phyloP scores from a whole-genome alignment of 1,140 invertebrate species.

The Drosophila ohnishii region DNA sequence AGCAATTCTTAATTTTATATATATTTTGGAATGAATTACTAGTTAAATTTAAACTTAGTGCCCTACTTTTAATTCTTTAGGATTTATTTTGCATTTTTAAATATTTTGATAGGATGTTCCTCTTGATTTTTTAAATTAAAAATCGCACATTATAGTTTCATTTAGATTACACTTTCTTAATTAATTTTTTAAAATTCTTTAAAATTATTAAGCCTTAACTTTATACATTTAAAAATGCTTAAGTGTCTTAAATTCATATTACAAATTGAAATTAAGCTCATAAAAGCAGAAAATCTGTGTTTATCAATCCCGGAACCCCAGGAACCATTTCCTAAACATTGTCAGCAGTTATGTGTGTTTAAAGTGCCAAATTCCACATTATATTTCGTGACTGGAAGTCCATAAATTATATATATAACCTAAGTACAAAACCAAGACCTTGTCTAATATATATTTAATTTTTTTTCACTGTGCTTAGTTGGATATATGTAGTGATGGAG shows the following conservation, averaged over 20 bases:
- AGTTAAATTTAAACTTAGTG: too few species aligned
- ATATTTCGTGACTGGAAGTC: slow-evolving; percentile 3
- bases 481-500: not conserved
- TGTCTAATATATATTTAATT: slow-evolving; percentile 9
- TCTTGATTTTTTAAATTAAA: too few species aligned
- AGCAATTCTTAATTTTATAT: too few species aligned
- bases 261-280: not conserved
- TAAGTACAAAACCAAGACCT: slow-evolving; percentile 1
- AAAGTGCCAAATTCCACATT: not conserved
- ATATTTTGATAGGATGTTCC: not conserved
- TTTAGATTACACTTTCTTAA: not conserved
- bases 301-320: not conserved
- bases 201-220: not conserved
- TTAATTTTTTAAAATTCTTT: not conserved
- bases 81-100: not conserved
- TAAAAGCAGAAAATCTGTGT: not conserved
- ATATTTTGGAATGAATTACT: too few species aligned
- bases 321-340: not conserved
- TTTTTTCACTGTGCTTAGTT: slow-evolving; percentile 3
- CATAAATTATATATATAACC: not conserved
- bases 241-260: not conserved
- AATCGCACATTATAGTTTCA: not conserved
- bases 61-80: too few species aligned
- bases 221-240: not conserved
- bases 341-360: not conserved